Percentiles rank a stretch among this genome's conserved stretches.
These are phyloP conservation scores for Sphaeridia pumilis DNA, from an alignment of 2,888 invertebrate genomes.

Conservation along the genomic window DNA sequence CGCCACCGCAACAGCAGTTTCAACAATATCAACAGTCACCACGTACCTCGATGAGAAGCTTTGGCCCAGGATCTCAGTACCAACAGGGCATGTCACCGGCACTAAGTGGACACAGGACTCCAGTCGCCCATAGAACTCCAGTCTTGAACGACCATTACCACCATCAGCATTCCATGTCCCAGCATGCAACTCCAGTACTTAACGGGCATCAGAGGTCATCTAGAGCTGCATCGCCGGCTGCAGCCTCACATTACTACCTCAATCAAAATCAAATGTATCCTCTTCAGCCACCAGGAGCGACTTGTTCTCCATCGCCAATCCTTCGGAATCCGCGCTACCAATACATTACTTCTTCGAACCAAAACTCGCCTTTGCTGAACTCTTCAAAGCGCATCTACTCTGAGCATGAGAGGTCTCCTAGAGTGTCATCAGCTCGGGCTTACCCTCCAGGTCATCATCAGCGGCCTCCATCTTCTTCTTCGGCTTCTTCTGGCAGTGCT, in stretches of 20 bases:
- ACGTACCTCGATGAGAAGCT: background rate
- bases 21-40: slow-evolving; percentile 5
- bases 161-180: too few species aligned
- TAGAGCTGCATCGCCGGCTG: too few species aligned
- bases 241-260: background rate
- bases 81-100: slow-evolving; percentile 4
- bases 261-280: slow-evolving; percentile 10
- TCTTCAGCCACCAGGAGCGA: slow-evolving; percentile 16
- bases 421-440: too few species aligned
- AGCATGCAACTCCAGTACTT: too few species aligned
- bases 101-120: too few species aligned
- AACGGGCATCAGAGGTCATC: too few species aligned
- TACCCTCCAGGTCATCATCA: too few species aligned
- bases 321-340: slow-evolving; percentile 34
- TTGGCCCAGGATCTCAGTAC: too few species aligned
- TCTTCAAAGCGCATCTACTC: background rate
- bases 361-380: slow-evolving; percentile 35
- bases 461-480: too few species aligned
- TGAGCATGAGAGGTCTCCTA: background rate
- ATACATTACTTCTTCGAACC: slow-evolving; percentile 36
- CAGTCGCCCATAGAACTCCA: too few species aligned
- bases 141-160: too few species aligned
- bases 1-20: background rate
- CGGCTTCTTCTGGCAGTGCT: too few species aligned
- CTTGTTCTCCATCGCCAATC: slow-evolving; percentile 31